Base-by-base conservation (phyloP, 2,888 invertebrate species). In the Hirtodrosophila alboralis region DNA sequence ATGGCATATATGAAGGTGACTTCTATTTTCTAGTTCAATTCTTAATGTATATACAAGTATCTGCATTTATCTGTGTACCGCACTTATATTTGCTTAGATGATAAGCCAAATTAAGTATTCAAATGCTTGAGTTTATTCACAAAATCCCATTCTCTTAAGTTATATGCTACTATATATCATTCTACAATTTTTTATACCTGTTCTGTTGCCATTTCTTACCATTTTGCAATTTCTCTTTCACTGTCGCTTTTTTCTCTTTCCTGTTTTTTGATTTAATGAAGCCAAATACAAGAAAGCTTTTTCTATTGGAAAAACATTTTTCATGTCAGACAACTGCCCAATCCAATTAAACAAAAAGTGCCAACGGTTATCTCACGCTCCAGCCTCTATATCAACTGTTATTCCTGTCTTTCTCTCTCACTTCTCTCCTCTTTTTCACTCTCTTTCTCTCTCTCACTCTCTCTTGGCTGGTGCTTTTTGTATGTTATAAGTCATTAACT, bases 401-500 rank as follows among this genome's bases (percentile, higher is more conserved):
- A 54, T 58, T 36, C 21, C 30, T 37, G 37, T 5, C 4, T 43
- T 9, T 9, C 13, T 26, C 31, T 10, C 10, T 10, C 12, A n/a
- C 37, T 6, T 41, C 26, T n/a, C 34, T 41, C 13, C 14, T 12
- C 10, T 33, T 14, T 38, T 30, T 8, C 30, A 21, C 14, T 40
- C 8, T 10, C 27, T 36, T 36, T 30, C 37, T 12, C 27, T 33
- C 14, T 6, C 31, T 16, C 34, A 33, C 10, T 16, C 16, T 18
- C 23, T 23, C 45, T 30, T 57, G 37, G 57, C 56, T 66, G 21
- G 28, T 31, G 43, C 49, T 52, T 53, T 67, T 58, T 81, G 79
- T 69, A 65, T 81, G 86, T 79, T 83, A 84, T 83, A 86, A 83
- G 86, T 83, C 86, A 86, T 83, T 83, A 83, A 86, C 85, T 83